phyloP scores from a whole-genome alignment of 2,797 vertebrate genomes.

The Octomys mimax region DNA sequence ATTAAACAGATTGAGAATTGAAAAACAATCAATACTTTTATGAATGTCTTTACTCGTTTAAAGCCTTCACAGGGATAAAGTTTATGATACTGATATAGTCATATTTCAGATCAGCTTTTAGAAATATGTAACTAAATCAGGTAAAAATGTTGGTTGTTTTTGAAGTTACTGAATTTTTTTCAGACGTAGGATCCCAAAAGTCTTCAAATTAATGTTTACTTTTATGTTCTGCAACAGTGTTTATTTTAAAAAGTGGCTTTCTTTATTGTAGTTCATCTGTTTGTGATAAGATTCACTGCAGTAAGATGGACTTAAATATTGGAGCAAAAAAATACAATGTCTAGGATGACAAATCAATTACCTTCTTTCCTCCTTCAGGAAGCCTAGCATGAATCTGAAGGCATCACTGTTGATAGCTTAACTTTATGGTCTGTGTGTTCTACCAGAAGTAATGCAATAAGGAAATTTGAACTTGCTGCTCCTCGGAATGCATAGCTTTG shows the following conservation, averaged over 20 bases:
- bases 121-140: slow-evolving; percentile 48
- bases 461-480: slow-evolving; percentile 50
- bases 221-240: background rate
- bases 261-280: slow-evolving; percentile 54
- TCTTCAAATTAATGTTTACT: background rate
- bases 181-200: background rate
- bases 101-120: slow-evolving; percentile 12
- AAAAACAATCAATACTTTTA: slow-evolving; percentile 15
- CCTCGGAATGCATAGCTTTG: slow-evolving; percentile 60
- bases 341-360: slow-evolving; percentile 72
- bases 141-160: slow-evolving; percentile 39
- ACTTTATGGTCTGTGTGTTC: slow-evolving; percentile 62
- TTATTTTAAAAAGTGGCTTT: slow-evolving; percentile 53
- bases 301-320: slow-evolving; percentile 56
- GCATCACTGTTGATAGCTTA: slow-evolving; percentile 51
- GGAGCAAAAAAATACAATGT: background rate
- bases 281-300: slow-evolving; percentile 51
- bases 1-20: background rate
- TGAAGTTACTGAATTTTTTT: background rate
- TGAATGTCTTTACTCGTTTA: slow-evolving; percentile 9
- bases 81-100: background rate
- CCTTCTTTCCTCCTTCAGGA: slow-evolving; percentile 36
- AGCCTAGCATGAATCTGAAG: slow-evolving; percentile 57
- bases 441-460: slow-evolving; percentile 75
- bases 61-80: background rate